These are phyloP conservation scores for Anagyrus pseudococci DNA, from an alignment of 2,888 invertebrate species.

Conservation along the genomic window DNA sequence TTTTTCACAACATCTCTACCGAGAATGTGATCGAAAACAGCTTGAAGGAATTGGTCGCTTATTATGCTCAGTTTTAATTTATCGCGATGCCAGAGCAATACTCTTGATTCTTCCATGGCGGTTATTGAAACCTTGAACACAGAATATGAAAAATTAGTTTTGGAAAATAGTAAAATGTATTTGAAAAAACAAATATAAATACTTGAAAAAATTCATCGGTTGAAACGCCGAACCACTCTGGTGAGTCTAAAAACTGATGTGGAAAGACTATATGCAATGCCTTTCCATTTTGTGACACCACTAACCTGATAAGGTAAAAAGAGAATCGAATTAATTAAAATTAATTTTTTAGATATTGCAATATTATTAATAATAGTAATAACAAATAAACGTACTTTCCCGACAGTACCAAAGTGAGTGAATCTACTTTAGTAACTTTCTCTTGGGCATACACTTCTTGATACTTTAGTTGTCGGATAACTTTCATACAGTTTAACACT, in stretches of 20 bases:
- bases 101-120: conserved; percentile 84
- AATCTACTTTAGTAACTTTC: conserved; percentile 87
- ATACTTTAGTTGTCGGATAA: conserved; percentile 79
- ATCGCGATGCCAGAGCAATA: conserved; percentile 85
- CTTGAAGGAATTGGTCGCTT: conserved; percentile 81
- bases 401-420: conserved; percentile 81
- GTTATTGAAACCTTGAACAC: conserved; percentile 81
- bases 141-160: too few species aligned
- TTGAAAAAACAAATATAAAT: conserved; percentile 38
- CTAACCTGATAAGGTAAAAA: conserved; percentile 72
- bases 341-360: too few species aligned
- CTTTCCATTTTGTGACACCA: conserved; percentile 84
- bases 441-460: conserved; percentile 89
- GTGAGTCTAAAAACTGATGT: conserved; percentile 87
- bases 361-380: too few species aligned
- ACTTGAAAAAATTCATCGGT: conserved; percentile 88
- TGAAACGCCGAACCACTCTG: conserved; percentile 89
- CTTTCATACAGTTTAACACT: conserved; percentile 81
- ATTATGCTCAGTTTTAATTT: conserved; percentile 85
- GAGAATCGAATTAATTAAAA: too few species aligned
- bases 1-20: conserved; percentile 87
- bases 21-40: conserved; percentile 85
- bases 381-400: conserved; percentile 76
- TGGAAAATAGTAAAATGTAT: conserved; percentile 14
- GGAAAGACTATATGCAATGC: conserved; percentile 86